Percentiles rank a stretch among this genome's conserved stretches.
Conservation (phyloP, 2,888 invertebrate species). For the Aphodius sticticus region DNA sequence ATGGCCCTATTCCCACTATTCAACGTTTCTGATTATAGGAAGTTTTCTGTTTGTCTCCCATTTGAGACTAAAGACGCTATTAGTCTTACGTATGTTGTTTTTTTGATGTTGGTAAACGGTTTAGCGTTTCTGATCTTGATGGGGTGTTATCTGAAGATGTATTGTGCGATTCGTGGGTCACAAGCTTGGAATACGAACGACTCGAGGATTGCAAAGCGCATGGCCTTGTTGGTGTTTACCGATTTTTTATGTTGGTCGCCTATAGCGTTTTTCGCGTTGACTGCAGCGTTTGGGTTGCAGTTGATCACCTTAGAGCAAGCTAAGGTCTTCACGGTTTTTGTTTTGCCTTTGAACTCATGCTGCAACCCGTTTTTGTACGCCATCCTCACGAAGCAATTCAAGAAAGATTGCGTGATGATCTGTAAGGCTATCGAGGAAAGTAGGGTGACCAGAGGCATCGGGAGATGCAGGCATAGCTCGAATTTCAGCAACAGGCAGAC, state of each 20-base stretch:
- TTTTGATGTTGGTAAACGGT: slow-evolving; percentile 91
- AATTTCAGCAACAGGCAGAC: slow-evolving; percentile 90
- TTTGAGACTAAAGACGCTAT: slow-evolving; percentile 83
- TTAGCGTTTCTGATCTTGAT: slow-evolving; percentile 93
- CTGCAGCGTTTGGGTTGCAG: slow-evolving; percentile 91
- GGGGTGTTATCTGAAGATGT: slow-evolving; percentile 97
- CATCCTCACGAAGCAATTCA: slow-evolving; percentile 96
- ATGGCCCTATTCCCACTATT: slow-evolving; percentile 90
- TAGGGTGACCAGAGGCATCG: slow-evolving; percentile 86
- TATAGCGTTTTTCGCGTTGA: slow-evolving; percentile 93
- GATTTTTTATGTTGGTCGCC: slow-evolving; percentile 99
- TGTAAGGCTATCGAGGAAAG: slow-evolving; percentile 97
- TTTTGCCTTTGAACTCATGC: slow-evolving; percentile 94
- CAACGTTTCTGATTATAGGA: slow-evolving; percentile 93
- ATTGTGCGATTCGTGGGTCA: slow-evolving; percentile 96
- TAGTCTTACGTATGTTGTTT: slow-evolving; percentile 88
- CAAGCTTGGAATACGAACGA: slow-evolving; percentile 98
- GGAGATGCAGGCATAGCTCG: slow-evolving; percentile 84
- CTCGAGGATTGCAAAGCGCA: slow-evolving; percentile 93
- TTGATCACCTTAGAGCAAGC: slow-evolving; percentile 94
- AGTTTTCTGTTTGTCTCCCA: slow-evolving; percentile 96
- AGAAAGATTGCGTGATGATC: slow-evolving; percentile 94
- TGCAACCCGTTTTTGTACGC: slow-evolving; percentile 99
- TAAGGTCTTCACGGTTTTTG: slow-evolving; percentile 95
- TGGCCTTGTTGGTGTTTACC: slow-evolving; percentile 96